A percentile compares a stretch with the other conserved stretches of the same genome.
phyloP scores from a whole-genome alignment of 1,140 invertebrate genomes.

The Cydia fagiglandana region DNA sequence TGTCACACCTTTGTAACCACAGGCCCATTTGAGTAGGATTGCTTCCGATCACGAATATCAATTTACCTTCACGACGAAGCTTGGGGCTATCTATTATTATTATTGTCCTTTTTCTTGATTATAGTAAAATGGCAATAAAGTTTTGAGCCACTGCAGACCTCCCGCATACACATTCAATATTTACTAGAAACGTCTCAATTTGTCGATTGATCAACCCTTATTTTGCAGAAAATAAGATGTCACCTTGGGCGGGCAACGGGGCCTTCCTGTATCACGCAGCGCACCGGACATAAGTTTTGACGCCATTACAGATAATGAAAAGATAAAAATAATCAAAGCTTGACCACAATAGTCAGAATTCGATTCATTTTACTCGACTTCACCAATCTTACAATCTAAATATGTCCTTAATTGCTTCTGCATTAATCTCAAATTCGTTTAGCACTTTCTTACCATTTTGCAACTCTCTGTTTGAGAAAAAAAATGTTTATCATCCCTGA shows the following conservation, averaged over 20 bases:
- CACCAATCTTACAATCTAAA: constrained; percentile 34
- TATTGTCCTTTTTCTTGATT: constrained; percentile 34
- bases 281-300: constrained; percentile 74
- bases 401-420: constrained; percentile 39
- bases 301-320: constrained; percentile 68
- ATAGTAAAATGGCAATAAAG: constrained; percentile 41
- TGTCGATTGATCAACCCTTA: constrained; percentile 65
- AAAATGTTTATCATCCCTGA: constrained; percentile 67
- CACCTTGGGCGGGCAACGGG: constrained; percentile 67
- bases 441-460: constrained; percentile 36
- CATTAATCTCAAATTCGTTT: constrained; percentile 30
- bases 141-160: constrained; percentile 52
- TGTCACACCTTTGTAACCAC: constrained; percentile 33
- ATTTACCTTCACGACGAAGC: constrained; percentile 19
- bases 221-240: constrained; percentile 64
- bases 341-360: constrained; percentile 65
- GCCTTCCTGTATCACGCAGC: constrained; percentile 74
- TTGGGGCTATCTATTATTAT: constrained; percentile 37
- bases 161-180: constrained; percentile 45
- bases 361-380: constrained; percentile 34
- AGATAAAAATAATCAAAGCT: constrained; percentile 75
- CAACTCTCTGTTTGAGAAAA: constrained; percentile 41
- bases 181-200: constrained; percentile 55
- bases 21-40: constrained; percentile 45
- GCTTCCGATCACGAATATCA: constrained; percentile 60